Percentiles rank a stretch among this genome's conserved stretches.
phyloP scores from a whole-genome alignment of 1,140 invertebrate species.

The Drosophila biarmipes region DNA sequence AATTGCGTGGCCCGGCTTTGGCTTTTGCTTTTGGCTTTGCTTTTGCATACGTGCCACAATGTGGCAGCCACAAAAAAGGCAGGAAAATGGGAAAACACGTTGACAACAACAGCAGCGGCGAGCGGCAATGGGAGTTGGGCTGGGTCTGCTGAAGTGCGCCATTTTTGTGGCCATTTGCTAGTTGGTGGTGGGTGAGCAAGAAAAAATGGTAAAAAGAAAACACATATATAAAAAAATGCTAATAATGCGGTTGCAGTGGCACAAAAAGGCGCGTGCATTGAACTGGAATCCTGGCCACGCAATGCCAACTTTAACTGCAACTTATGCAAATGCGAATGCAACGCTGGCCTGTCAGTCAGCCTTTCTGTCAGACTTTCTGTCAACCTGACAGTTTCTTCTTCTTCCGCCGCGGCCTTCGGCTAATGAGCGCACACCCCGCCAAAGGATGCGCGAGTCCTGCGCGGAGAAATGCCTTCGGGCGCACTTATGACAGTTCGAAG shows the following conservation, averaged over 20 bases:
- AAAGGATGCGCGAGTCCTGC: slow-evolving; percentile 27
- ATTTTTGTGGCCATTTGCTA: slow-evolving; percentile 78
- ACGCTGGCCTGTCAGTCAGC: slow-evolving; percentile 43
- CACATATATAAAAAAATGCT: slow-evolving; percentile 64
- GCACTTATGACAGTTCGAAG: slow-evolving; percentile 84
- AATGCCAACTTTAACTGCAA: slow-evolving; percentile 53
- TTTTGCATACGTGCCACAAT: slow-evolving; percentile 81
- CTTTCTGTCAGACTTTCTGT: slow-evolving; percentile 49
- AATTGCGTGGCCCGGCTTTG: slow-evolving; percentile 69
- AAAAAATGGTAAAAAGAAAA: slow-evolving; percentile 34
- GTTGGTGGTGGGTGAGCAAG: slow-evolving; percentile 35
- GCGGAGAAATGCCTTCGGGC: slow-evolving; percentile 70
- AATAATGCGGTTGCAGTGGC: slow-evolving; percentile 73
- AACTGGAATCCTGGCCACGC: slow-evolving; percentile 68
- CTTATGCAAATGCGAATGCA: slow-evolving; percentile 77
- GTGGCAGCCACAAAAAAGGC: slow-evolving; percentile 62
- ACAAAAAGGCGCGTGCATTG: slow-evolving; percentile 66
- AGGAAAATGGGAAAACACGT: slow-evolving; percentile 55
- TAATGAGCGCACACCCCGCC: slow-evolving; percentile 66
- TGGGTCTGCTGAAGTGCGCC: slow-evolving; percentile 73
- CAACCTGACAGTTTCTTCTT: slow-evolving; percentile 36
- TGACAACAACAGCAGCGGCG: slow-evolving; percentile 36
- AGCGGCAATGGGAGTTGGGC: slow-evolving; percentile 26
- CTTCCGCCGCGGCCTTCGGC: slow-evolving; percentile 13
- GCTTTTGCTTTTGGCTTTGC: slow-evolving; percentile 66